Base-by-base conservation (phyloP, 1,140 invertebrate genomes). In the Solen grandis region DNA sequence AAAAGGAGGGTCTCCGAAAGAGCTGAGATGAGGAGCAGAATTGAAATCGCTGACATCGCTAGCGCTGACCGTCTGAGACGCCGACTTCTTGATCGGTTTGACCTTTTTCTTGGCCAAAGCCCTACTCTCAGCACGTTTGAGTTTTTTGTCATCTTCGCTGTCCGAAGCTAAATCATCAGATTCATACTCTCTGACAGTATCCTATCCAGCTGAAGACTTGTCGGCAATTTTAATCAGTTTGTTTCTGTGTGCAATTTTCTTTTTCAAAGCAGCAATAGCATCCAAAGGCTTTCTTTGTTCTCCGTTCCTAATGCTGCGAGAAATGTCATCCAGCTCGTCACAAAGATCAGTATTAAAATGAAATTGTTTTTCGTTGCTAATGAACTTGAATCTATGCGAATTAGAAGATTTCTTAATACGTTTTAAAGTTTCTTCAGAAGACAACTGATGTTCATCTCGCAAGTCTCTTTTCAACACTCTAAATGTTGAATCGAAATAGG, bases 161-260 rank as follows among this genome's bases (percentile, higher is more conserved):
- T 60, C 57, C 14, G 19, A 19, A 5, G 62, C 57, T 4, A 35
- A 52, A 1, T 57, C 57, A 59, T 35, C 57, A 10, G 60, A n/a
- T 65, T 55, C 62, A 33, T 76, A 66, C 14, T 65, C 33, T 4
- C 46, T 52, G 5, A 76, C 60, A 10, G 41, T 76, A 16, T 52
- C 60, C 60, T 62, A 76, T 5, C 60, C 74, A 27, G 50, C 50
- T 19, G 33, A 8, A 19, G 25, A 35, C n/a, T 38, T 60, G 54
- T 76, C 74, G 2, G 74, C 70, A 25, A 73, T 59, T 36, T 29
- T 35, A 41, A 73, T 59, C 0, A 73, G 22, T 36, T 62, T 73
- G 13, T 76, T 66, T 8, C 50, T 31, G 27, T 63, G 2, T 14
- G 19, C 22, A n/a, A 76, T 5, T 66, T 60, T 62, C 57, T 60